Evolutionary conservation across 1,140 invertebrate species (phyloP).

Genomic region (Brevipalpus yothersi): DNA sequence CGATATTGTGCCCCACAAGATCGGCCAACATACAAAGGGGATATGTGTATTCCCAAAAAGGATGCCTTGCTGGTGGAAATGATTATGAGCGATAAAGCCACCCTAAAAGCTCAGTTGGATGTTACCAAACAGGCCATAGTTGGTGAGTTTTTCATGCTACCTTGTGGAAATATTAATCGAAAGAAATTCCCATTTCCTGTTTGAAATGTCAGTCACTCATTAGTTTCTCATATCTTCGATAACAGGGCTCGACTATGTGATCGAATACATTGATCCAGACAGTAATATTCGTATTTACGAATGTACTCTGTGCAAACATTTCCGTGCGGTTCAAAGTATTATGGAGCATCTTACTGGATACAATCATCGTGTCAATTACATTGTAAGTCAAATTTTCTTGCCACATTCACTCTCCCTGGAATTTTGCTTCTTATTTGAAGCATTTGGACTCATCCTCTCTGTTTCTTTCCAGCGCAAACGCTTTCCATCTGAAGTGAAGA

Average conservation of each 20-base stretch:
- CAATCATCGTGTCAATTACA: slow-evolving; percentile 3
- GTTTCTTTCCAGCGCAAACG: neutral
- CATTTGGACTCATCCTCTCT: neutral
- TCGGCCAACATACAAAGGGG: neutral
- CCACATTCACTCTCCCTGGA: neutral
- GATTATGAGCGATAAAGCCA: slow-evolving; percentile 1
- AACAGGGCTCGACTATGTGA: neutral
- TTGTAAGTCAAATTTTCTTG: neutral
- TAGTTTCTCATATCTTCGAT: neutral
- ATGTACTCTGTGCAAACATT: neutral
- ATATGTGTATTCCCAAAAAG: neutral
- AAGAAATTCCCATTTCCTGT: neutral
- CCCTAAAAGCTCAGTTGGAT: neutral
- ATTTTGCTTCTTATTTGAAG: neutral
- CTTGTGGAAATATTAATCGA: neutral
- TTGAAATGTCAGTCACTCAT: neutral
- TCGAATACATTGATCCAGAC: slow-evolving; percentile 5
- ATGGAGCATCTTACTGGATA: slow-evolving; percentile 4
- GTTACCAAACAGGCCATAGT: slow-evolving; percentile 2
- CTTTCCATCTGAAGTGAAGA: neutral
- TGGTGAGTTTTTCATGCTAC: neutral
- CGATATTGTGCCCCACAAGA: neutral
- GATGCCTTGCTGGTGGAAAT: slow-evolving; percentile 3
- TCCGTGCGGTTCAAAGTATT: neutral
- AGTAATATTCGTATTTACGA: neutral